Base-by-base conservation (phyloP, 2,113 vertebrate genomes). In the Leucoraja erinaceus region DNA sequence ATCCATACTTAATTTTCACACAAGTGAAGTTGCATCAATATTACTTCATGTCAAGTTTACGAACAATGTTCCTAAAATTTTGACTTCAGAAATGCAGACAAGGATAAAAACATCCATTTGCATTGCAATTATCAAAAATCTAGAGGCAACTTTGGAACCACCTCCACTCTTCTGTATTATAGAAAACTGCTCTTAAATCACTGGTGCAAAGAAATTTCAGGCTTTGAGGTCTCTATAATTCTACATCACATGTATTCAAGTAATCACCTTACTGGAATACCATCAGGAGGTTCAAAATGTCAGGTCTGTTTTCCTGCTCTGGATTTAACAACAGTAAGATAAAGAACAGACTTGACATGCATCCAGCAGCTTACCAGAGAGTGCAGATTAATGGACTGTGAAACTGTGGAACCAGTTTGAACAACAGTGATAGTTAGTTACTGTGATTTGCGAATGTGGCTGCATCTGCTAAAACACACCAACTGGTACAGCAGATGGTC, bases 381-480 rank as follows among this genome's bases (percentile, higher is more conserved):
- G 22, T 91, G 33, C 90, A 54, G 90, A 91, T 91, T 91, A 91
- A 91, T 91, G 90, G 90, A 91, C 66, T 8, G 33, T 91, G 90
- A 72, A 91, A 54, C 90, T 91, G 66, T 47, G 54, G 90, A 72
- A 72, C 90, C 90, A 91, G 38, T 72, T 91, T 54, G 16, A 68
- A 72, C 90, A 91, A 91, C 68, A 28, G 88, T 1, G 54, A 38
- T 25, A 47, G 90, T 72, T 25, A 47, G 90, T 72, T 72, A 90
- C 47, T 63, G n/a, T 66, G 68, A 31, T 91, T 91, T n/a, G 33
- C 31, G 31, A 91, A 91, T 90, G 86, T 68, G n/a, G 16, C 86
- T 90, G 31, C 86, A 90, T 91, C 66, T 91, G 68, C 90, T 72
- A 72, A 91, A 91, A 68, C 68, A 91, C 31, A 72, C 66, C 33